Evolutionary conservation across 1,140 invertebrate genomes (phyloP), one percentile per base, ranked within the genome.

Genomic region (Notospermus geniculatus): DNA sequence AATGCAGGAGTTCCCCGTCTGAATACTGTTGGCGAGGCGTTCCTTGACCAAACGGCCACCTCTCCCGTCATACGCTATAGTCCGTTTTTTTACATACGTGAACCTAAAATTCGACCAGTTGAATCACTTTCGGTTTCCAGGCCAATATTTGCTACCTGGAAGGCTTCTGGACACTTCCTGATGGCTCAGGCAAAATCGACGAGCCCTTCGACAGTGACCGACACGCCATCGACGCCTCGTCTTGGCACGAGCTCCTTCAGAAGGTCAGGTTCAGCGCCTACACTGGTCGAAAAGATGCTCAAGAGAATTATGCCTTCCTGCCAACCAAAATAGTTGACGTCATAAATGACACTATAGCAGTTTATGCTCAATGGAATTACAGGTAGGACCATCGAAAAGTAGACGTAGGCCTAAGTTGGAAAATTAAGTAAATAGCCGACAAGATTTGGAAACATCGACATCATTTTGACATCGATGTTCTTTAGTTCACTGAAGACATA

Each of bases 331-430:
- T 62, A 5, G 23, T 32, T 36, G 30, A 41, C 4, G 46, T 64
- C 23, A 39, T 39, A 13, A 45, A 62, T 41, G 61, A 45, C 2
- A 17, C 29, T 9, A 30, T 27, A 15, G 41, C 59, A 23, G 22
- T 1, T 30, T 56, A 41, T 19, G 41, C 39, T 22, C 63, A 64
- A 29, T 64, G 63, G 63, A 62, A 63, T 30, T 64, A 64, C 36
- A 22, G 54, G 5, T 60, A n/a, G n/a, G n/a, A n/a, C n/a, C n/a
- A n/a, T n/a, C n/a, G n/a, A n/a, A n/a, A n/a, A n/a, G n/a, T n/a
- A n/a, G n/a, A n/a, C n/a, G n/a, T n/a, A n/a, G n/a, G n/a, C n/a
- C n/a, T n/a, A n/a, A n/a, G n/a, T n/a, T n/a, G n/a, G n/a, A n/a
- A n/a, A n/a, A n/a, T n/a, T n/a, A n/a, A n/a, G n/a, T n/a, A n/a